phyloP scores from a whole-genome alignment of 2,797 vertebrate genomes.

The Psittacula echo region DNA sequence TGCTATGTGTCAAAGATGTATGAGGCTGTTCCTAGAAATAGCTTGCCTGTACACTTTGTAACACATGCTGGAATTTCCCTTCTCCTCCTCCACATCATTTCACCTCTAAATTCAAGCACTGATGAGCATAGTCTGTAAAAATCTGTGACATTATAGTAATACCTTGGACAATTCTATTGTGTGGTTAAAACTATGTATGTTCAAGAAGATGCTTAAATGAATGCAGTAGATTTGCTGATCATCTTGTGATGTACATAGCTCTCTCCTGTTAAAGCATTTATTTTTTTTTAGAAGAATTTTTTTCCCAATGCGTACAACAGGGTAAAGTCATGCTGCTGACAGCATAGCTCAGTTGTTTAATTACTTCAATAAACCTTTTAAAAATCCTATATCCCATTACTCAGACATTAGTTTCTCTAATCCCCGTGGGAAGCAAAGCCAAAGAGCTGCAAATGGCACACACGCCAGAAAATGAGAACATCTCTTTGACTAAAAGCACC shows the following conservation, averaged over 20 bases:
- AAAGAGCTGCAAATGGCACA: fast-evolving
- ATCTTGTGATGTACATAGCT: neutral
- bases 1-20: neutral
- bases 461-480: neutral
- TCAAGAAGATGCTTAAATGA: neutral
- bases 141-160: neutral
- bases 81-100: neutral
- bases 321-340: neutral
- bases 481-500: neutral
- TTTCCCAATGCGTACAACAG: neutral
- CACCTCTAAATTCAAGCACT: neutral
- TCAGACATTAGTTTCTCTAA: neutral
- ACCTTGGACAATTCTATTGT: neutral
- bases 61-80: constrained; percentile 39
- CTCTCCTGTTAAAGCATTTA: neutral
- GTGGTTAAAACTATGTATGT: neutral
- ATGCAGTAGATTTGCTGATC: neutral
- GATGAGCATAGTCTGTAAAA: neutral
- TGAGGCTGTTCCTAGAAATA: constrained; percentile 34
- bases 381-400: neutral
- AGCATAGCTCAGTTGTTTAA: neutral
- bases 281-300: neutral
- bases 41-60: neutral
- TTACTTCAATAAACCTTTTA: neutral
- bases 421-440: neutral